Evolutionary conservation across 2,888 invertebrate species (phyloP), one percentile per base, ranked within the genome.

Genomic region (Xylota segnis): DNA sequence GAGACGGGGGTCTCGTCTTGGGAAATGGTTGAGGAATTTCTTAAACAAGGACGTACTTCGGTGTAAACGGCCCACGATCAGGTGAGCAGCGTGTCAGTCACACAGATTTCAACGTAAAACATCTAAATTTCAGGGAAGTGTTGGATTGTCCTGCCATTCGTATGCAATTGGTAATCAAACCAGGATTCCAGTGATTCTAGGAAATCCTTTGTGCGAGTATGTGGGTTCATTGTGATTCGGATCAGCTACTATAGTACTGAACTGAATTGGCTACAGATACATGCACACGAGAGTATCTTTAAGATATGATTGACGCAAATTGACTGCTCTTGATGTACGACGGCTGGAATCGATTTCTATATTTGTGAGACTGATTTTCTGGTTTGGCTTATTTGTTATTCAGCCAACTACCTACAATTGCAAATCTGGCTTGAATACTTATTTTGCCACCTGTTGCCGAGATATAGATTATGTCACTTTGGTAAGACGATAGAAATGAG

Each of bases 191-290:
- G 10, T n/a, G 5, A 50, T 59, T 72, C 59, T 29, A 37, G 23
- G 71, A 72, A 72, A 23, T 40, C 27, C 47, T 59, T 59, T 32
- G 40, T n/a, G n/a, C n/a, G n/a, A n/a, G n/a, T 23, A 59, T 18
- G 6, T 10, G 23, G 14, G 6, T 23, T 72, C 59, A 74, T 74
- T 74, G 14, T n/a, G n/a, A 74, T 74, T 63, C 74, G 6, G 10
- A 10, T 16, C 74, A 74, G 23, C 52, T 52, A 27, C 12, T 7
- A 43, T 63, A 52, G 18, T 54, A 18, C 52, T 61, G 59, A 59
- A 50, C 32, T 50, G 74, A 63, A 74, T 74, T 63, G 5, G 12
- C 63, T 63, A 59, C 23, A 34, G 50, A 34, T n/a, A 37, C 65
- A 29, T n/a, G 10, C 23, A 23, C 12, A 23, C 10, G 23, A 10